These are phyloP conservation scores for Melanogrammus aeglefinus DNA, from an alignment of 2,797 vertebrate species.

Conservation along the genomic window DNA sequence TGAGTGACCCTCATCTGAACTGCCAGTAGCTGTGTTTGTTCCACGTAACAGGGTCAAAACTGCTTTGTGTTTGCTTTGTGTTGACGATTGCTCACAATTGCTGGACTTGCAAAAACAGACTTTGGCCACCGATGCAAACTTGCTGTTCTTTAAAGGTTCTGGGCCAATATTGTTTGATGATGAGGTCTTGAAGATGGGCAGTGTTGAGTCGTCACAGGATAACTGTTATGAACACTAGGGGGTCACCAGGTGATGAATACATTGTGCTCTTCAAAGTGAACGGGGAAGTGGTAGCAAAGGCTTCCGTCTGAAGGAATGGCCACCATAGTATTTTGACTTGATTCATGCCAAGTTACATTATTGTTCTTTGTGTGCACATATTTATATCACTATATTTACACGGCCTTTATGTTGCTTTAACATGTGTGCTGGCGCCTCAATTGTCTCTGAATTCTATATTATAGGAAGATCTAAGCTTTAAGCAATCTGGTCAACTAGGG, in stretches of 20 bases:
- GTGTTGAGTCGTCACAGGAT: conserved; percentile 43
- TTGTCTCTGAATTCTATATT: conserved; percentile 59
- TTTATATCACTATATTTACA: conserved; percentile 68
- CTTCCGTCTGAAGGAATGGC: conserved; percentile 13
- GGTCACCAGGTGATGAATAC: background rate
- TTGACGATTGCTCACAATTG: background rate
- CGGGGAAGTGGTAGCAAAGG: background rate
- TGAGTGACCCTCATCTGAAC: conserved; percentile 71
- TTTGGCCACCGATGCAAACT: background rate
- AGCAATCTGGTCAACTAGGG: conserved; percentile 26
- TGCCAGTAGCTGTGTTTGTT: conserved; percentile 54
- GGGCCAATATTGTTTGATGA: conserved; percentile 19
- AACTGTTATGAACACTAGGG: conserved; percentile 6
- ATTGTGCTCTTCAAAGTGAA: conserved; percentile 9
- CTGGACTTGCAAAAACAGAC: background rate
- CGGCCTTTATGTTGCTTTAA: conserved; percentile 55
- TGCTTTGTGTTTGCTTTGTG: background rate
- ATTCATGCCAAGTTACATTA: conserved; percentile 37
- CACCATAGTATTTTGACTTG: conserved; percentile 49
- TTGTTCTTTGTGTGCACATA: conserved; percentile 50
- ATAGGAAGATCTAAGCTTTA: conserved; percentile 16
- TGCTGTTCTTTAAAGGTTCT: conserved; percentile 23
- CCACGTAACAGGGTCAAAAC: background rate
- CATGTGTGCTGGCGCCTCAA: conserved; percentile 44
- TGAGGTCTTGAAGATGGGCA: conserved; percentile 37